These are phyloP conservation scores for Mustela lutreola DNA, from an alignment of 2,113 vertebrate species.

Conservation along the genomic window DNA sequence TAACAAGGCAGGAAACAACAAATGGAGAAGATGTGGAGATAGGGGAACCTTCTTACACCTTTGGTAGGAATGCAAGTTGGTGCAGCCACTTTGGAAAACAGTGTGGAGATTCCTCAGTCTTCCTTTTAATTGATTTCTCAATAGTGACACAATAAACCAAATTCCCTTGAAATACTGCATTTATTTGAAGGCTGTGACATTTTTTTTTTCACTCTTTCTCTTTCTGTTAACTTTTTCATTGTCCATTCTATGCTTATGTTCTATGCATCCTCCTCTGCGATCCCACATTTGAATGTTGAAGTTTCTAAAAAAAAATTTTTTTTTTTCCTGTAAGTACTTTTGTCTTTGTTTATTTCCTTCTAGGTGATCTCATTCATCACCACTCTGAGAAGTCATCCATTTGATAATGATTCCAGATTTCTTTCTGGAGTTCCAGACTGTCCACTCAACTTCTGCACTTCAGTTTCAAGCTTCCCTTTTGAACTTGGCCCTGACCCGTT, in stretches of 20 bases:
- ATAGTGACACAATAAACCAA: neutral
- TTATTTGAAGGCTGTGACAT: neutral
- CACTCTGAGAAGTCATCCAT: neutral
- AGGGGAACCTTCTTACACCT: no score
- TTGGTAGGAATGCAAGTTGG: no score
- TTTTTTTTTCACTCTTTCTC: neutral
- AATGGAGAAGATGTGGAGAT: no score
- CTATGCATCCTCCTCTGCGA: accelerated
- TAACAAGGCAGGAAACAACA: no score
- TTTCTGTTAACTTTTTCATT: neutral
- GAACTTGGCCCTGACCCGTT: neutral
- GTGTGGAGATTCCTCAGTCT: neutral
- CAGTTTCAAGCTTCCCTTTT: neutral
- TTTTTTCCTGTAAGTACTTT: neutral
- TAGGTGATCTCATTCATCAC: neutral
- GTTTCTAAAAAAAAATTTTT: neutral
- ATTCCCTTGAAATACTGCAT: neutral
- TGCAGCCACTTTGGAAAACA: no score
- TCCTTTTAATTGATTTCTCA: constrained; percentile 2
- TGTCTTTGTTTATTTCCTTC: neutral
- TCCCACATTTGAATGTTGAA: neutral
- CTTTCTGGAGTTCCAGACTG: neutral
- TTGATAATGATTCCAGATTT: neutral
- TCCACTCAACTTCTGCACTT: neutral
- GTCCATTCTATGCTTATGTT: neutral